Percentiles rank a stretch among this genome's conserved stretches.
Evolutionary conservation across 2,797 vertebrate genomes (phyloP).

Genomic region (Phylloscopus collybita): DNA sequence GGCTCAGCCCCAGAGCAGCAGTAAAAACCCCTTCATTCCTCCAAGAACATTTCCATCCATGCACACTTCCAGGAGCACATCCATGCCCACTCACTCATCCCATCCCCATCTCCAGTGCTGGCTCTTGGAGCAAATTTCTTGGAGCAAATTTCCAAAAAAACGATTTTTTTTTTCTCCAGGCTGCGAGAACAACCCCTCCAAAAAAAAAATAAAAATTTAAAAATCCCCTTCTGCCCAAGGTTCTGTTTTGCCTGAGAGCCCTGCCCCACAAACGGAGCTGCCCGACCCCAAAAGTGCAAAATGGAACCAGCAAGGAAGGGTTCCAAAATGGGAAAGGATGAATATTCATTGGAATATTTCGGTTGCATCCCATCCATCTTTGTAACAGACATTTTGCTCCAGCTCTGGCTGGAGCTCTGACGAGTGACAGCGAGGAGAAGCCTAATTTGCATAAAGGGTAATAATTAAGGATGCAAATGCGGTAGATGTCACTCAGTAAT

Average conservation of each 20-base stretch:
- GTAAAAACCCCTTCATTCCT: neutral
- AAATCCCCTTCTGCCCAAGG: neutral
- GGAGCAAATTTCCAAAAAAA: too few relatives aligned
- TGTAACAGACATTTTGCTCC: neutral
- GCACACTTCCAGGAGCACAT: neutral
- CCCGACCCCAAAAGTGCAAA: neutral
- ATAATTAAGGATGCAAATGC: conserved; percentile 20
- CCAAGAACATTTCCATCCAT: neutral
- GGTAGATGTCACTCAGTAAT: fast-evolving
- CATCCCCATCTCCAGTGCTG: neutral
- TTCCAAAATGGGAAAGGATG: neutral
- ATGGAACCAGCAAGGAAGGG: fast-evolving
- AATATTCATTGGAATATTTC: conserved; percentile 4
- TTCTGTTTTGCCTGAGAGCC: neutral
- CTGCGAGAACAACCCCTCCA: neutral
- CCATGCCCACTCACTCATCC: neutral
- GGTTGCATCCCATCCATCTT: neutral
- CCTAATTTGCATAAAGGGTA: neutral
- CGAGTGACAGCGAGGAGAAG: neutral
- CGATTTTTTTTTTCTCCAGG: neutral
- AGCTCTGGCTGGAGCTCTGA: neutral
- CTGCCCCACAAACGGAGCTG: neutral
- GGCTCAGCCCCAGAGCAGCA: fast-evolving
- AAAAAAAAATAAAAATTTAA: too few relatives aligned
- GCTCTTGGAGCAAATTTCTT: neutral